Base-by-base conservation (phyloP, 2,113 vertebrate genomes). In the Macrotus californicus region DNA sequence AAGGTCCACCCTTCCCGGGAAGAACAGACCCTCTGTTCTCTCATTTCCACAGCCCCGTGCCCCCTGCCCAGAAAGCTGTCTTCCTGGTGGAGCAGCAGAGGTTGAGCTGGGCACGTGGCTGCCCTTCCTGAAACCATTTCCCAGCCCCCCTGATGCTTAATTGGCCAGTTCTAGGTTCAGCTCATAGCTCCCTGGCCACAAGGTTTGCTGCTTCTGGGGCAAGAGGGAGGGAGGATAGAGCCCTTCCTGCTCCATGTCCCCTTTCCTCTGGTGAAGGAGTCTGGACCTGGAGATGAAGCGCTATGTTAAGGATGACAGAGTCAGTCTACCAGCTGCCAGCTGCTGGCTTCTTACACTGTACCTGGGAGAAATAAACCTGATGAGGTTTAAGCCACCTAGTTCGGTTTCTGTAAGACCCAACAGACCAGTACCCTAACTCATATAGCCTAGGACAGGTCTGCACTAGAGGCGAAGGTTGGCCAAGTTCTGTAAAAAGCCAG, bases 401-500 rank as follows among this genome's bases (percentile, higher is more conserved):
- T 3, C 24, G 31, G 39, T 67, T 82, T 67, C 83, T 34, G 9
- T 29, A 48, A 24, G 24, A 31, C 77, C 18, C 34, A 52, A 54
- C 6, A 56, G 31, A 72, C 46, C 18, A 19, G 21, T 2, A 12
- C 52, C 18, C 52, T 56, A 84, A 39, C 50, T 59, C 50, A 43
- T 0, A 6, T 0, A 29, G 22, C 3, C 84, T 52, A 10, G 2
- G 0, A 6, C 0, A 29, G 22, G 48, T 64, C 75, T 34, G 24
- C 29, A 29, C 14, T 18, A 2, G 3, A 67, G 12, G 29, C 13
- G 29, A 43, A 43, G n/a, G 6, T 15, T 29, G 56, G n/a, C n/a
- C 43, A 7, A 22, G 11, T 3, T 84, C 18, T 93, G 48, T 59
- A 14, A 84, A 26, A 34, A 82, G 9, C 15, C 9, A 22, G 46